Base-by-base conservation (phyloP, 2,888 invertebrate genomes). In the Andrena dorsata region DNA sequence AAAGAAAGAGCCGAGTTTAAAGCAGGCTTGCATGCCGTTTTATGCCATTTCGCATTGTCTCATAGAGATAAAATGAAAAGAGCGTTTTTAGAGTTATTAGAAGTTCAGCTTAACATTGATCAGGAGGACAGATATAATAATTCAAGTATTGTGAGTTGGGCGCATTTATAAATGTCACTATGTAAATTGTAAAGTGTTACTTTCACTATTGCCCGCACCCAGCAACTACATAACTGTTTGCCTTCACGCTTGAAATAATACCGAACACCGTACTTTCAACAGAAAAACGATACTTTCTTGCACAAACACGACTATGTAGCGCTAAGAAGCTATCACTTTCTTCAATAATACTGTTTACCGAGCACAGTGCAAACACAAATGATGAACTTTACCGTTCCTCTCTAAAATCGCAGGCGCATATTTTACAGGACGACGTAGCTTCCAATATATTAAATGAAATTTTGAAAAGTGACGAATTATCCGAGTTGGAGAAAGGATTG, bases 1-100 rank as follows among this genome's bases (percentile, higher is more conserved):
- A 97, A 98, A 72, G 99, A 99, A 94, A 97, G 97, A 89, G 97
- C 98, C 0, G 98, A 98, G 92, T 97, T 98, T 92, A 97, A 97
- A 90, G 94, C 95, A 92, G 98, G 98, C 60, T 95, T 99, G 85
- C 98, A 99, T 94, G 95, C 99, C 74, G 96, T 99, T 76, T 94
- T 98, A 32, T 98, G 98, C 91, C 97, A 98, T 88, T 97, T 97
- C 92, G 97, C 98, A n/a, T 94, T 98, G 84, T 98, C 97, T 49
- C 98, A 99, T 94, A 96, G 97, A 10, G 98, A 99, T 80, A 98
- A 98, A 91, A 99, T 99, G 95, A 98, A 98, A 94, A 96, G 97
- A 81, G 97, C 98, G 0, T 99, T 99, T 94, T 96, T 97, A 86
- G 96, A 98, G 85, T 95, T 99, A 91, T 95, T 99, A 47, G 97